phyloP scores from a whole-genome alignment of 92 coral and sea anemone species.

The Umimayanthus kanabou region DNA sequence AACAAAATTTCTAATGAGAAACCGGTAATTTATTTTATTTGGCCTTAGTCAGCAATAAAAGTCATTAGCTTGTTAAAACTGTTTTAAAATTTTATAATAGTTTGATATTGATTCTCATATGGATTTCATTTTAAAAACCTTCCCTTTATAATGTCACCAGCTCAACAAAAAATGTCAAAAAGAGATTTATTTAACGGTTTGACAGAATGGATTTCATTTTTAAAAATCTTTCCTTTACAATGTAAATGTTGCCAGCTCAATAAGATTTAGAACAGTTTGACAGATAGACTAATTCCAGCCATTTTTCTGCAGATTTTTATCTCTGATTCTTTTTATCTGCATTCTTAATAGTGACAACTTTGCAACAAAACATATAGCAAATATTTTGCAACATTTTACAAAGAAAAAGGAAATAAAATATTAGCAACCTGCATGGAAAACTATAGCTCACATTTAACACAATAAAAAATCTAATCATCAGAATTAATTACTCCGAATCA shows the following conservation, averaged over 20 bases:
- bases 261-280: no score
- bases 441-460: no score
- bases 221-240: neutral
- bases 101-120: no score
- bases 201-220: no score
- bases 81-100: neutral
- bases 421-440: neutral
- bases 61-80: neutral
- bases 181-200: neutral
- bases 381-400: no score
- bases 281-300: neutral
- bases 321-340: neutral
- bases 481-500: neutral
- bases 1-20: no score
- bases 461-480: no score
- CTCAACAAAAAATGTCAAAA: no score
- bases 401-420: neutral
- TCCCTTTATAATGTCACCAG: neutral
- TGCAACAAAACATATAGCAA: neutral
- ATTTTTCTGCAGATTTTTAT: neutral
- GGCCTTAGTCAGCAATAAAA: neutral
- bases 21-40: no score
- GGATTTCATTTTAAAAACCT: no score
- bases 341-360: neutral
- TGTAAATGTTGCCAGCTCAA: neutral